Conservation (phyloP, 2,113 vertebrate species). For the Candoia aspera region DNA sequence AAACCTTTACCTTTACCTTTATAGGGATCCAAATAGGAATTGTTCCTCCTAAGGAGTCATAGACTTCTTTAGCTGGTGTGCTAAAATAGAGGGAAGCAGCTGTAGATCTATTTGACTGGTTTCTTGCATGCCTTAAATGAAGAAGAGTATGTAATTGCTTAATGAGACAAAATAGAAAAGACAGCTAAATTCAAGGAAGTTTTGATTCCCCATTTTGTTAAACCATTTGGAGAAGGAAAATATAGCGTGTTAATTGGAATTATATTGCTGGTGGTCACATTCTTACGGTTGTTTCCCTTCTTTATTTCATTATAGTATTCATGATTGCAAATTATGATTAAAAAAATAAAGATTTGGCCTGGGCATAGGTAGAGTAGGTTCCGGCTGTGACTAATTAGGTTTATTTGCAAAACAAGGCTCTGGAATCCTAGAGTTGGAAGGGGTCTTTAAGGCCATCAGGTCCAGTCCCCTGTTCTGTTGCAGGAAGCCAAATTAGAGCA, state of each 20-base stretch:
- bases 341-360: no score
- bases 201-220: background rate
- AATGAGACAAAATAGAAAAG: background rate
- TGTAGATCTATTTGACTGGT: slow-evolving; percentile 63
- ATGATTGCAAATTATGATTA: no score
- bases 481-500: no score
- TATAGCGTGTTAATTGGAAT: background rate
- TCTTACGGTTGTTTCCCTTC: no score
- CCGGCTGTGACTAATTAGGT: no score
- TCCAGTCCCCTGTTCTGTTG: no score
- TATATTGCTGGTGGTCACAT: background rate
- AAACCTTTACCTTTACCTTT: no score
- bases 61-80: slow-evolving; percentile 55
- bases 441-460: no score
- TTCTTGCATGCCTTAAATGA: slow-evolving; percentile 36
- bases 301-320: background rate
- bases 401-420: no score
- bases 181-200: background rate
- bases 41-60: slow-evolving; percentile 42
- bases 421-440: no score
- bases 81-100: slow-evolving; percentile 58
- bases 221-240: background rate
- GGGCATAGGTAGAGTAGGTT: no score
- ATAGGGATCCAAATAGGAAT: slow-evolving; percentile 23
- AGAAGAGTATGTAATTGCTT: background rate